Percentiles rank a stretch among this genome's conserved stretches.
These are phyloP conservation scores for Callithrix jacchus DNA, from an alignment of 2,113 vertebrate species.

Conservation along the genomic window DNA sequence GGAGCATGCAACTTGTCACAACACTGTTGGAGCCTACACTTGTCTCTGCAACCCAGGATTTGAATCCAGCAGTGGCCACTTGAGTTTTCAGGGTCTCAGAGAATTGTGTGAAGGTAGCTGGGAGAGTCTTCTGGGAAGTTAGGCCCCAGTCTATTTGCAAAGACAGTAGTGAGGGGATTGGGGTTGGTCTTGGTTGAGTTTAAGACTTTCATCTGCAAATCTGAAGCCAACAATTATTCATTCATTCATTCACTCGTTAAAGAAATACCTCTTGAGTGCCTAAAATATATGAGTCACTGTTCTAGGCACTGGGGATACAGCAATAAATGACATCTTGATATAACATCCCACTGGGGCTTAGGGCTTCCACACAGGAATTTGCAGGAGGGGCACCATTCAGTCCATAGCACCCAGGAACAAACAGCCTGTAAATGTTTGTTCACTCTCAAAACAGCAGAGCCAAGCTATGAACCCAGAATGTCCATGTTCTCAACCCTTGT, in stretches of 20 bases:
- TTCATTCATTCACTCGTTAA: neutral
- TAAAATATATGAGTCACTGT: fast-evolving
- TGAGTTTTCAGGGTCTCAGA: neutral
- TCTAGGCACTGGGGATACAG: too few species aligned
- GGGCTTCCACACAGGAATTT: neutral
- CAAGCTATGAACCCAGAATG: neutral
- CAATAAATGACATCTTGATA: neutral
- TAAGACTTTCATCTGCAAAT: neutral
- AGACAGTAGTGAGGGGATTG: neutral
- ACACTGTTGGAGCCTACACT: constrained; percentile 27
- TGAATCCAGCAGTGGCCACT: neutral
- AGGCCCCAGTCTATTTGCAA: neutral
- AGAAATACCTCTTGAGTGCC: neutral
- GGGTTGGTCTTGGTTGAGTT: neutral
- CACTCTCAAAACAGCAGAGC: too few species aligned
- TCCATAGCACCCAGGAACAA: neutral
- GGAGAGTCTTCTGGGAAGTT: neutral
- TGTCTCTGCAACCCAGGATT: constrained; percentile 36
- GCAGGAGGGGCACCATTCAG: neutral
- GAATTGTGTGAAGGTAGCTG: constrained; percentile 11
- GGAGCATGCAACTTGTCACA: neutral
- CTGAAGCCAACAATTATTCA: neutral
- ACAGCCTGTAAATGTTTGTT: neutral
- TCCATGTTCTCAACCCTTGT: neutral
- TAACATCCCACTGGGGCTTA: too few species aligned